These are phyloP conservation scores for Chromis chromis DNA, from an alignment of 2,797 vertebrate species.

Conservation along the genomic window DNA sequence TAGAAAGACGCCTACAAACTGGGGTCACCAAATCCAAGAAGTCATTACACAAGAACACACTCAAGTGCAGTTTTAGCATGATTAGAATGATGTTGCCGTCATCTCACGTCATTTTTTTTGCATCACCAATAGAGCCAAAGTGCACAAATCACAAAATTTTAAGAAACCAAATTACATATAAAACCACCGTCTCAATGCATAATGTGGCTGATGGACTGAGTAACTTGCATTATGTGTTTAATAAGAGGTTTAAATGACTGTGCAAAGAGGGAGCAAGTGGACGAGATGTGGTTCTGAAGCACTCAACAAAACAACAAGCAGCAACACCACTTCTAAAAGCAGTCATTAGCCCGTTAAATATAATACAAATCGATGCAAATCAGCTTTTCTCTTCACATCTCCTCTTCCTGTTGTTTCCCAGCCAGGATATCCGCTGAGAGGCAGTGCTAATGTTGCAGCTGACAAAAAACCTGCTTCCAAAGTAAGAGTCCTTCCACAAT, in stretches of 20 bases:
- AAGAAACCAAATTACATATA: constrained; percentile 22
- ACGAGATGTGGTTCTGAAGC: constrained; percentile 22
- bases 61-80: constrained; percentile 63
- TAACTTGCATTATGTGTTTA: constrained; percentile 12
- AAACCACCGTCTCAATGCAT: not conserved
- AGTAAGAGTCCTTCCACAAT: not conserved
- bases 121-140: constrained; percentile 52
- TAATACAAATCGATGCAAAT: constrained; percentile 18
- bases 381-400: constrained; percentile 11
- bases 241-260: constrained; percentile 10
- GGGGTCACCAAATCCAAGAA: constrained; percentile 41
- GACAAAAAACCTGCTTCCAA: not conserved
- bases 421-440: not conserved
- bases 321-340: constrained; percentile 42
- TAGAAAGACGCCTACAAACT: constrained; percentile 50
- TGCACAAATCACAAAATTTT: constrained; percentile 48
- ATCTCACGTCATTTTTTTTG: constrained; percentile 32
- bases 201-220: not conserved
- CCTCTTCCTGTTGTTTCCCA: constrained; percentile 13
- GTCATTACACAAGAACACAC: constrained; percentile 51
- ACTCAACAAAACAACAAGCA: constrained; percentile 31
- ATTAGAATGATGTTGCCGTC: constrained; percentile 38
- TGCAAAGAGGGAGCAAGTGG: constrained; percentile 17
- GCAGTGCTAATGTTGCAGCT: constrained; percentile 21
- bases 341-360: constrained; percentile 18